Evolutionary conservation across 1,140 invertebrate genomes (phyloP).

Genomic region (Triops cancriformis): DNA sequence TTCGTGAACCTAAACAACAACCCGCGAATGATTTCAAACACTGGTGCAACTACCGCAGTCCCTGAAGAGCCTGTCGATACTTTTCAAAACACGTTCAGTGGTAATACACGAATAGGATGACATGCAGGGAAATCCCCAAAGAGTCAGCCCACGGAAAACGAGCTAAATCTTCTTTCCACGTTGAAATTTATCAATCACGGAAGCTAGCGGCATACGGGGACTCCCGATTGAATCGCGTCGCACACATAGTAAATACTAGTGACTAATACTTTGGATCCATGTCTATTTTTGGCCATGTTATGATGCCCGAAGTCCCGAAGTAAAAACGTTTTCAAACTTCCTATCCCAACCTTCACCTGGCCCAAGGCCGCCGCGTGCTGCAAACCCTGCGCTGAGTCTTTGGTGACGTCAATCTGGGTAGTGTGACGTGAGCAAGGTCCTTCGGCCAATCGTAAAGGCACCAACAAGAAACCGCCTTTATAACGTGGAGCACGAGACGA

Average conservation of each 20-base stretch:
- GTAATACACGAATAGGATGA: too few relatives aligned
- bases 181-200: not conserved
- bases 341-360: slow-evolving; percentile 12
- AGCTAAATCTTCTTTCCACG: too few relatives aligned
- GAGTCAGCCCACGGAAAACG: too few relatives aligned
- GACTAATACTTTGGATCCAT: not conserved
- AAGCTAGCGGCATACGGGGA: not conserved
- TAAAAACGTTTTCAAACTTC: not conserved
- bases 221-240: too few relatives aligned
- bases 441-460: slow-evolving; percentile 9
- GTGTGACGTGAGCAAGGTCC: slow-evolving; percentile 7
- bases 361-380: not conserved
- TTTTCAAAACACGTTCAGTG: too few relatives aligned
- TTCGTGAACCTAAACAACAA: too few relatives aligned
- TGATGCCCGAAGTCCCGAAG: not conserved
- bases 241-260: not conserved
- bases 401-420: not conserved
- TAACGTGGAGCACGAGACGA: slow-evolving; percentile 1
- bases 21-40: too few relatives aligned
- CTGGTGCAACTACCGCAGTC: too few relatives aligned
- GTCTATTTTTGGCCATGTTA: slow-evolving; percentile 14
- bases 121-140: too few relatives aligned
- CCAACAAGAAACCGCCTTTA: slow-evolving; percentile 4
- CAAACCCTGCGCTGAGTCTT: not conserved
- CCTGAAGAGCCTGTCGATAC: too few relatives aligned